Evolutionary conservation across 2,888 invertebrate genomes (phyloP), one percentile per base, ranked within the genome.

Genomic region (Cephus pulcher): DNA sequence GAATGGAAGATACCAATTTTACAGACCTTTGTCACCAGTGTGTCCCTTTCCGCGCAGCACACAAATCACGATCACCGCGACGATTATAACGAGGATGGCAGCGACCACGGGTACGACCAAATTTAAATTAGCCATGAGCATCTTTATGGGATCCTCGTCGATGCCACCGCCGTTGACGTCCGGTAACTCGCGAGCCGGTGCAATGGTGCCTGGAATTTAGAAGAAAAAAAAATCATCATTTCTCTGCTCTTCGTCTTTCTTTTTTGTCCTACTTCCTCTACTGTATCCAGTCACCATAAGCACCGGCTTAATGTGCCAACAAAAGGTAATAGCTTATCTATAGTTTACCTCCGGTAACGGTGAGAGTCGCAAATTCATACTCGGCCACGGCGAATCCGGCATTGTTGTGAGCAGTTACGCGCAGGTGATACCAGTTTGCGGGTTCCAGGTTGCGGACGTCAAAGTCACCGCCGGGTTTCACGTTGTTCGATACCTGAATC

Each of bases 351-450:
- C 98, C 98, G 84, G 97, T 97, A 84, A 96, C 95, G 40, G 98
- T 98, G 56, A 98, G 94, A 3, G 99, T 99, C 32, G 98, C 98
- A 92, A 98, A 98, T 93, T 98, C 97, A 89, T 98, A 98, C 93
- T 98, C 97, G 79, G 98, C 98, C 76, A 98, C 98, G 70, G 97
- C 97, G 88, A 98, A 98, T 76, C 98, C 99, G 80, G 98, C 98
- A 87, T 98, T 98, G 92, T 98, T 98, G 92, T 98, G 97, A 6
- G 97, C 97, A 3, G 97, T 98, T 70, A 98, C 97, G 81, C 97
- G 94, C 82, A 98, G 93, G 87, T 97, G 96, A 90, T 98, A 98
- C 97, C 98, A 98, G 23, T 96, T 97, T 33, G 98, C 98, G 0
- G 98, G 97, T 88, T 97, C 97, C 86, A 98, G 93, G 90, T 98